Conservation (phyloP, 2,113 vertebrate genomes). For the Boulengeromyrus knoepffleri region DNA sequence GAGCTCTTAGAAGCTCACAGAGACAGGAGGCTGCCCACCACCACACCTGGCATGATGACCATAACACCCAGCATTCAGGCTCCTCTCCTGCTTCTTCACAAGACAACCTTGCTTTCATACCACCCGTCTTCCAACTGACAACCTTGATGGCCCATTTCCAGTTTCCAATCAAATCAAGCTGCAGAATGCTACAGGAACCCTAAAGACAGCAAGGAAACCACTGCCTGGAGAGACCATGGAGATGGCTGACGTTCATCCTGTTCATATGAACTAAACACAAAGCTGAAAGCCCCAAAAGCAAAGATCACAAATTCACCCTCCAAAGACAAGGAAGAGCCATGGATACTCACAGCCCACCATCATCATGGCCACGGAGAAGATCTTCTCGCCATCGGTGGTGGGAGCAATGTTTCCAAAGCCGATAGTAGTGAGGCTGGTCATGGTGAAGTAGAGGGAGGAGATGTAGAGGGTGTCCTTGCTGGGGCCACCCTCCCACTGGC, state of each 20-base stretch:
- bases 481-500: conserved; percentile 91
- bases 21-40: background rate
- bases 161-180: background rate
- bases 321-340: background rate
- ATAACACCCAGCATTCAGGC: background rate
- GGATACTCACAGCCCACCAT: conserved; percentile 95
- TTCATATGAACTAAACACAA: background rate
- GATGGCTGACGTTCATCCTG: background rate
- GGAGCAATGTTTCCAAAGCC: conserved; percentile 97
- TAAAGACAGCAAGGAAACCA: background rate
- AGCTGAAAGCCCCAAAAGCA: background rate
- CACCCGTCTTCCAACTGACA: background rate
- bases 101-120: background rate
- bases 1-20: background rate
- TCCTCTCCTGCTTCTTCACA: background rate
- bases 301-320: background rate
- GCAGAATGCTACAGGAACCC: background rate
- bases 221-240: background rate
- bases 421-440: conserved; percentile 98
- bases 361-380: conserved; percentile 98
- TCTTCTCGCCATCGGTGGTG: conserved; percentile 92
- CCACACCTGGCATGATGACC: background rate
- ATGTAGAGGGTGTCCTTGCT: conserved; percentile 93
- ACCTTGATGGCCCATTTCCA: background rate
- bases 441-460: conserved; percentile 97